Conservation (phyloP, 2,113 vertebrate genomes). For the Vireo altiloquus region DNA sequence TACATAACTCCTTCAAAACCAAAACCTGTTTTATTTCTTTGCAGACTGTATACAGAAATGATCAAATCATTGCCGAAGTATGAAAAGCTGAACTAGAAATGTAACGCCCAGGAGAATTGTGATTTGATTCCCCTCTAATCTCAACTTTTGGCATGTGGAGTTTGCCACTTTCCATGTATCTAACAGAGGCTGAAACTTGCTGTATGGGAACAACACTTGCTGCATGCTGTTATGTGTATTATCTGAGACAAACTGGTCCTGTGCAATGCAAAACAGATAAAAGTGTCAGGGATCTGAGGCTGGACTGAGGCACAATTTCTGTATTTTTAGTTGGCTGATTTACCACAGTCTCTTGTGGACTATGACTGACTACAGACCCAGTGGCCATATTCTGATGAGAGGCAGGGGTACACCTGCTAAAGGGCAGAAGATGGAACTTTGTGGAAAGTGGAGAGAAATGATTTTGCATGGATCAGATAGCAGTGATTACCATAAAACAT, state of each 20-base stretch:
- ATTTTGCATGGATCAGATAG: neutral
- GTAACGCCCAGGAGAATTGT: neutral
- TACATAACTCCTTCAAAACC: neutral
- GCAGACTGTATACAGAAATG: neutral
- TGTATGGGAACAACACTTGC: neutral
- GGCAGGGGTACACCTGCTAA: fast-evolving
- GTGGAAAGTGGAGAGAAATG: neutral
- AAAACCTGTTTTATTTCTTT: neutral
- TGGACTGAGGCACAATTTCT: neutral
- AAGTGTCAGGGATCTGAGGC: neutral
- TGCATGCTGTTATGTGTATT: neutral
- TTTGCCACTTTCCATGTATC: neutral
- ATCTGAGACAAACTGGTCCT: neutral
- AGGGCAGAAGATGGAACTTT: neutral
- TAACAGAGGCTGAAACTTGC: neutral
- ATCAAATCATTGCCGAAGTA: neutral
- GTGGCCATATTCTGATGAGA: neutral
- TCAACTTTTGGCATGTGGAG: neutral
- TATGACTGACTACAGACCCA: neutral
- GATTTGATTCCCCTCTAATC: neutral
- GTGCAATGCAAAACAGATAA: neutral
- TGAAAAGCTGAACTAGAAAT: neutral
- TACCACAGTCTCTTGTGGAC: neutral
- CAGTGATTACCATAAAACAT: neutral
- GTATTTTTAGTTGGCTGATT: neutral